These are phyloP conservation scores for Pyrgilauda ruficollis DNA, from an alignment of 2,113 vertebrate species.

Conservation along the genomic window DNA sequence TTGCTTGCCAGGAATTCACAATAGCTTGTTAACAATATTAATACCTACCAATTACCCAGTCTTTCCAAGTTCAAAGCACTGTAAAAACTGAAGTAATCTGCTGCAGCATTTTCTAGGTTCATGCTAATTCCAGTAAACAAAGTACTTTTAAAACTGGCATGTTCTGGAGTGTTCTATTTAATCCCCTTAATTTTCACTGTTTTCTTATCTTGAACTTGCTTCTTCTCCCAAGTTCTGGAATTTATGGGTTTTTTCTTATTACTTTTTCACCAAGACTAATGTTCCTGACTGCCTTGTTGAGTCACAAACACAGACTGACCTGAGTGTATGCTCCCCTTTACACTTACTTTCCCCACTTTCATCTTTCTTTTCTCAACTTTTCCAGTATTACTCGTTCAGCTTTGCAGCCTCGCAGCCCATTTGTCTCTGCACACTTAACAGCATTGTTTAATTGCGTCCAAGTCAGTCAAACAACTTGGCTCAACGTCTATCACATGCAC, in stretches of 20 bases:
- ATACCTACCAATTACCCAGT: slow-evolving; percentile 21
- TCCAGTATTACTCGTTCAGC: not conserved
- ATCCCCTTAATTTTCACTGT: not conserved
- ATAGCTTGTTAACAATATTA: not conserved
- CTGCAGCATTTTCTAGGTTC: not conserved
- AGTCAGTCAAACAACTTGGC: not conserved
- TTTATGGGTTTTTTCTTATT: not conserved
- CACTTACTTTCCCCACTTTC: not conserved
- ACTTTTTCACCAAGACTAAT: not conserved
- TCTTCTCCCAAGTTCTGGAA: not conserved
- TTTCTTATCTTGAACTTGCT: not conserved
- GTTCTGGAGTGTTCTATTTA: not conserved
- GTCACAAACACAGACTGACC: not conserved
- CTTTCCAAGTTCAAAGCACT: slow-evolving; percentile 25
- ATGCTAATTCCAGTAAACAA: not conserved
- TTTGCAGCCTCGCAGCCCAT: not conserved
- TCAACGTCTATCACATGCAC: not conserved
- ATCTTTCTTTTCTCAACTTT: not conserved
- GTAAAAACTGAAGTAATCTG: slow-evolving; percentile 19
- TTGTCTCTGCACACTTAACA: not conserved
- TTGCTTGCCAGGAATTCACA: not conserved
- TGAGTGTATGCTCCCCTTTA: not conserved
- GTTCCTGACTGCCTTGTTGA: not conserved
- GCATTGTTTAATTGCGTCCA: not conserved
- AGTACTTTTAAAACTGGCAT: not conserved